Conservation (phyloP, 2,113 vertebrate genomes). For the Pelecanoides urinatrix region DNA sequence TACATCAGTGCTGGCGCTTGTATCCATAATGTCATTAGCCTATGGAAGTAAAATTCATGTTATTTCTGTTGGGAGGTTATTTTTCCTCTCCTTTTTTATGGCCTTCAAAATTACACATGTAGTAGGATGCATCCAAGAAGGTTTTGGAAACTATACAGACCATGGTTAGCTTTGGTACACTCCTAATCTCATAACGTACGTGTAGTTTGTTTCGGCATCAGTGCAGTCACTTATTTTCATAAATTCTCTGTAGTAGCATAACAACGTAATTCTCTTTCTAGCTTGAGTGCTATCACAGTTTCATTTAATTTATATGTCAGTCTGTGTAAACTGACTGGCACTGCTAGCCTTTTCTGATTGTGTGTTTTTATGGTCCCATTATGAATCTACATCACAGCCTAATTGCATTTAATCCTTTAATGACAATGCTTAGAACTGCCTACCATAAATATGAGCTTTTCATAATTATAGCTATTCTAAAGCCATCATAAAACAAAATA, state of each 20-base stretch:
- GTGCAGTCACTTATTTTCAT: not conserved
- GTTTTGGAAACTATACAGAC: not conserved
- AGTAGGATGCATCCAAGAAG: not conserved
- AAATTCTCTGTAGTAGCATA: not conserved
- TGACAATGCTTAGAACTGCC: not conserved
- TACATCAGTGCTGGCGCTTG: not conserved
- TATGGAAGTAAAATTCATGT: not conserved
- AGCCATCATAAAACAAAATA: not conserved
- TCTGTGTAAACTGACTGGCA: not conserved
- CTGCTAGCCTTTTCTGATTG: not conserved
- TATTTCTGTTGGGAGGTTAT: not conserved
- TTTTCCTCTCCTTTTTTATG: not conserved
- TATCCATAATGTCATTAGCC: not conserved
- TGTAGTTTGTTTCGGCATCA: not conserved
- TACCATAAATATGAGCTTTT: not conserved
- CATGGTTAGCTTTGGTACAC: not conserved
- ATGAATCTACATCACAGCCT: not conserved
- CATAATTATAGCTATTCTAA: not conserved
- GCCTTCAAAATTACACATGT: not conserved
- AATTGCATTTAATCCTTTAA: not conserved
- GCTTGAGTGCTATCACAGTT: not conserved
- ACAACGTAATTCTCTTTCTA: not conserved
- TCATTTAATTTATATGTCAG: not conserved
- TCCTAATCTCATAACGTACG: accelerated
- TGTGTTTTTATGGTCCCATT: not conserved